Evolutionary conservation across 2,113 vertebrate species (phyloP).

Genomic region (Oryzias celebensis): DNA sequence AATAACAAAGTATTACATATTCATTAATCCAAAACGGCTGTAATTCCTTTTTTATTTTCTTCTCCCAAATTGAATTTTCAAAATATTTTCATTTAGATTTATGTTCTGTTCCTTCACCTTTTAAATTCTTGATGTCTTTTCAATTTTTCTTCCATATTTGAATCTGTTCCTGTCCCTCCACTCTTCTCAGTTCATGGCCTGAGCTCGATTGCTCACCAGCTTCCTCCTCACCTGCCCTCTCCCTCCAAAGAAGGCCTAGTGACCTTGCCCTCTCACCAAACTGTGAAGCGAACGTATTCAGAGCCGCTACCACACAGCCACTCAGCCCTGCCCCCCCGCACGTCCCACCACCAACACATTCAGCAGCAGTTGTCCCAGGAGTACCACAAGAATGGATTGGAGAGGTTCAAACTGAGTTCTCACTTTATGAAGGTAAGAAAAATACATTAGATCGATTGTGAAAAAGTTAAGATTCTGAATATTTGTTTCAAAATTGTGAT

Average conservation of each 20-base stretch:
- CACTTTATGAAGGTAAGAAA: constrained; percentile 60
- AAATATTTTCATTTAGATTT: not conserved
- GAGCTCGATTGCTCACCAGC: constrained; percentile 79
- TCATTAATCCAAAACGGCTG: not conserved
- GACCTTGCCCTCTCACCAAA: constrained; percentile 79
- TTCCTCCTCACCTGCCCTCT: constrained; percentile 73
- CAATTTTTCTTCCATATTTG: not conserved
- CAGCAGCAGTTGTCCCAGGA: constrained; percentile 81
- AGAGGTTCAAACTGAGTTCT: constrained; percentile 58
- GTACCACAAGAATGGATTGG: constrained; percentile 69
- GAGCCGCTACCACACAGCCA: constrained; percentile 89
- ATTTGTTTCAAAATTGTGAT: not conserved
- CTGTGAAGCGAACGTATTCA: constrained; percentile 88
- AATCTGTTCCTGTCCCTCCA: not conserved
- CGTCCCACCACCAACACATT: constrained; percentile 71
- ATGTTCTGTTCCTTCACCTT: not conserved
- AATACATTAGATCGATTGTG: not conserved
- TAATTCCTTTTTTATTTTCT: not conserved
- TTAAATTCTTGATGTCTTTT: not conserved
- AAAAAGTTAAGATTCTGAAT: not conserved
- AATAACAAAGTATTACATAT: not conserved
- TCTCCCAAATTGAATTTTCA: not conserved
- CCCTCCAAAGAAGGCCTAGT: constrained; percentile 63
- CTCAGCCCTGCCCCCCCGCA: constrained; percentile 74
- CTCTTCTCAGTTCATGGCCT: constrained; percentile 77